A percentile compares a stretch with the other conserved stretches of the same genome.
Evolutionary conservation across 2,113 vertebrate species (phyloP).

Genomic region (Naja naja): DNA sequence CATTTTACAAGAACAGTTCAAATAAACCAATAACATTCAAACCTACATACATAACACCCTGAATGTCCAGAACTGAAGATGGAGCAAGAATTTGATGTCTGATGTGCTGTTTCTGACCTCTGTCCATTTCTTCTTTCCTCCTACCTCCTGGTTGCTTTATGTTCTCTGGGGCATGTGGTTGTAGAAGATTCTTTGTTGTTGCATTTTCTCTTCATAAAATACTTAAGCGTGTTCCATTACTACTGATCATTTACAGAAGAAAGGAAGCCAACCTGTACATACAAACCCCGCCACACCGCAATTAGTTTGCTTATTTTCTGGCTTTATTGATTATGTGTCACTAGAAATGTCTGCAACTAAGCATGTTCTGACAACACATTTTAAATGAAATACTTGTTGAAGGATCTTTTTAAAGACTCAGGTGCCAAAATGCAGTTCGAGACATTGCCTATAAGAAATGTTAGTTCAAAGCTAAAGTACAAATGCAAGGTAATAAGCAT

Average conservation of each 20-base stretch:
- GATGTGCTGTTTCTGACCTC: neutral
- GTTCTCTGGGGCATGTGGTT: neutral
- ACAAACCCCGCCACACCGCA: neutral
- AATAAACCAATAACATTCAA: no score
- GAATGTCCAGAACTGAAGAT: neutral
- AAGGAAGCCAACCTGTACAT: neutral
- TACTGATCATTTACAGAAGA: neutral
- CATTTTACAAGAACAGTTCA: no score
- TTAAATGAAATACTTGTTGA: constrained; percentile 16
- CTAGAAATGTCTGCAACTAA: constrained; percentile 11
- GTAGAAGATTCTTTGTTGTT: neutral
- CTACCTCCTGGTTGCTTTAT: neutral
- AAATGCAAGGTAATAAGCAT: neutral
- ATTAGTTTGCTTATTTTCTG: neutral
- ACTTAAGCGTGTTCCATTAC: neutral
- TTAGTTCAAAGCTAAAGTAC: constrained; percentile 14
- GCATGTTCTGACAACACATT: constrained; percentile 34
- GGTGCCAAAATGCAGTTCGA: constrained; percentile 25
- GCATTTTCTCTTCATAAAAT: no score
- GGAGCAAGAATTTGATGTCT: neutral
- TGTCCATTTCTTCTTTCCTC: neutral
- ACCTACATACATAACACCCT: no score
- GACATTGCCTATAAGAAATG: constrained; percentile 15
- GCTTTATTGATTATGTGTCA: neutral
- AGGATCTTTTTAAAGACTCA: constrained; percentile 33